Evolutionary conservation across 1,140 invertebrate genomes (phyloP), one percentile per base, ranked within the genome.

Genomic region (Wasmannia auropunctata): DNA sequence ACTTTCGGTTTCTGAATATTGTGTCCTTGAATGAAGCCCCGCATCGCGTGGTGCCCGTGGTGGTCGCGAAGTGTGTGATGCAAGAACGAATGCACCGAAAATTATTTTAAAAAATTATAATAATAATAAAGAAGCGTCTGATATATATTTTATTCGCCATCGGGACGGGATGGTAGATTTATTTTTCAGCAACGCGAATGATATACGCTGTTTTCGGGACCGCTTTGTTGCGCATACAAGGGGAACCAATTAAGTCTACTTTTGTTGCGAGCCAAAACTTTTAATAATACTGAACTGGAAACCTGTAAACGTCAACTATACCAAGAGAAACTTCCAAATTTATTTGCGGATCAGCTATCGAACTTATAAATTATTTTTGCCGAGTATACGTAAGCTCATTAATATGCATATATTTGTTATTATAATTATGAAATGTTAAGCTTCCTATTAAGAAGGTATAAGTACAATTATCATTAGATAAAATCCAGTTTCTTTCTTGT

Each of bases 1-100:
- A 95, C 95, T 95, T 95, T 95, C 95, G 94, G 95, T 95, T 95
- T 95, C 95, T 93, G 92, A 95, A 94, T 95, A 94, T 94, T 90
- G 92, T 93, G 93, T 94, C 93, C 94, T 94, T 94, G 94, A 92
- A 93, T 93, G 92, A 92, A 93, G 89, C 91, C 91, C 90, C 89
- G 90, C 89, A 87, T 88, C 87, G 74, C 88, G 63, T 4, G 90
- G 88, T 92, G 72, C 60, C 69, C 67, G 49, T 19, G 51, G 31
- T 81, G 70, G 76, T 63, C 74, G 49, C 79, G 46, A 25, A 56
- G 62, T 16, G 49, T 16, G 81, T 89, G 85, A 87, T 91, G 87
- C 90, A 88, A 91, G 91, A 91, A 89, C 69, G 87, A 89, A 54
- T 87, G 84, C 85, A 85, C 56, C 81, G 70, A 91, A 91, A 90